phyloP scores from a whole-genome alignment of 2,888 invertebrate genomes.

The Thymelicus lineola region DNA sequence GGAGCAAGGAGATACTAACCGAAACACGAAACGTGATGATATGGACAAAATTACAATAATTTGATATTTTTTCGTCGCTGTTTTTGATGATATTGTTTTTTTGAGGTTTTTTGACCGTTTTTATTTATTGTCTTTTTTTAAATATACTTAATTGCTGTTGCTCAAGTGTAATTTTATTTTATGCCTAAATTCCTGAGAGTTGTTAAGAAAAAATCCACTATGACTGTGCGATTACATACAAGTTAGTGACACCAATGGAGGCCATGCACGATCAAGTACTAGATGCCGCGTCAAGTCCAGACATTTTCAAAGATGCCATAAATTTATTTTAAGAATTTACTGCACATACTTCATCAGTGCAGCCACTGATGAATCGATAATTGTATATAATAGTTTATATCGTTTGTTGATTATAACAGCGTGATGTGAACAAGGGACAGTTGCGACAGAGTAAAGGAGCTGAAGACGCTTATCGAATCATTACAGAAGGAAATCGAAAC shows the following conservation, averaged over 20 bases:
- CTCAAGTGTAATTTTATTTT: not conserved
- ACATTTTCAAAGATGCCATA: constrained; percentile 8
- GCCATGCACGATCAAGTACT: too few relatives aligned
- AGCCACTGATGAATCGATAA: too few relatives aligned
- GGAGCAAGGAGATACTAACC: constrained; percentile 58
- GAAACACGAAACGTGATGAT: constrained; percentile 48
- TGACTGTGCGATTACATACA: too few relatives aligned
- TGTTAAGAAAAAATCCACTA: too few relatives aligned
- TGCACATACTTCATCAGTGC: too few relatives aligned
- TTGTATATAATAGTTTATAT: too few relatives aligned
- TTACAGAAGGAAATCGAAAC: constrained; percentile 64
- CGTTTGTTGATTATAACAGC: constrained; percentile 44
- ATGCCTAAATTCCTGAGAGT: too few relatives aligned
- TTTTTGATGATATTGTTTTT: constrained; percentile 27
- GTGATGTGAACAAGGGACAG: constrained; percentile 49
- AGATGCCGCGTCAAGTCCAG: too few relatives aligned
- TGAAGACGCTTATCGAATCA: constrained; percentile 61
- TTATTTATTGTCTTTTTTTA: not conserved
- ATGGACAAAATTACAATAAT: constrained; percentile 45
- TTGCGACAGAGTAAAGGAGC: constrained; percentile 50
- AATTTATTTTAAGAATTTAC: not conserved
- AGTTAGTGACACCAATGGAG: too few relatives aligned
- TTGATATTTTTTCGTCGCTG: constrained; percentile 46
- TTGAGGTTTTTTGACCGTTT: constrained; percentile 20
- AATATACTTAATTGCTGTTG: not conserved